Evolutionary conservation across 1,140 invertebrate genomes (phyloP).

Genomic region (Drosophila hydei): DNA sequence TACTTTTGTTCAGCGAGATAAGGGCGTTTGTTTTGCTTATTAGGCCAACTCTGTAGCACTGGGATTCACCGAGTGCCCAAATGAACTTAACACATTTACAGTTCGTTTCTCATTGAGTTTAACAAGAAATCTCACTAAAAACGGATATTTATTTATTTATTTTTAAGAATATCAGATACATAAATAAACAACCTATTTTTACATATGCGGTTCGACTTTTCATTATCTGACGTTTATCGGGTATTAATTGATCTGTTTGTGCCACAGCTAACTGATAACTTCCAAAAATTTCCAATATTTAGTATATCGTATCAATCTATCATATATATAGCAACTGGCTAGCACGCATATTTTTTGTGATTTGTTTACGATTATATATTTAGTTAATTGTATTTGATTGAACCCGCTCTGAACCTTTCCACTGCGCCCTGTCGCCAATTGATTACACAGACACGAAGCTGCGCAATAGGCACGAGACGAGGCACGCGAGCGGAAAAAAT

Average conservation of each 20-base stretch:
- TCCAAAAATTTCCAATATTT: conserved; percentile 40
- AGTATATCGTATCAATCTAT: conserved; percentile 10
- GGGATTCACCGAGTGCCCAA: conserved; percentile 15
- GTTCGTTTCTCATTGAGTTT: neutral
- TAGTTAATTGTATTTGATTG: conserved; percentile 20
- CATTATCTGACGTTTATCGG: conserved; percentile 7
- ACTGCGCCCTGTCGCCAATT: conserved; percentile 21
- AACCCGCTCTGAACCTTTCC: conserved; percentile 21
- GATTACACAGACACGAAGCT: conserved; percentile 32
- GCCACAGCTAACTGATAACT: conserved; percentile 21
- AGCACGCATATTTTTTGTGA: conserved; percentile 18
- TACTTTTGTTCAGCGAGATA: conserved; percentile 1
- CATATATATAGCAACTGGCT: conserved; percentile 8
- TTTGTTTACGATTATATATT: conserved; percentile 34
- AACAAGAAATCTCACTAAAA: neutral
- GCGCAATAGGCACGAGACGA: conserved; percentile 46
- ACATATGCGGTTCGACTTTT: neutral
- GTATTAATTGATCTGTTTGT: conserved; percentile 27
- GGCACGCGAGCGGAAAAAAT: conserved; percentile 19
- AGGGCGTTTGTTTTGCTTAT: neutral
- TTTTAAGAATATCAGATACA: neutral
- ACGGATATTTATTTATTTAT: neutral
- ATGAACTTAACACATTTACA: neutral
- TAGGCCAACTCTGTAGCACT: neutral
- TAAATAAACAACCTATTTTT: conserved; percentile 2